Evolutionary conservation across 2,797 vertebrate species (phyloP).

Genomic region (Tokudaia tokunoshimensis): DNA sequence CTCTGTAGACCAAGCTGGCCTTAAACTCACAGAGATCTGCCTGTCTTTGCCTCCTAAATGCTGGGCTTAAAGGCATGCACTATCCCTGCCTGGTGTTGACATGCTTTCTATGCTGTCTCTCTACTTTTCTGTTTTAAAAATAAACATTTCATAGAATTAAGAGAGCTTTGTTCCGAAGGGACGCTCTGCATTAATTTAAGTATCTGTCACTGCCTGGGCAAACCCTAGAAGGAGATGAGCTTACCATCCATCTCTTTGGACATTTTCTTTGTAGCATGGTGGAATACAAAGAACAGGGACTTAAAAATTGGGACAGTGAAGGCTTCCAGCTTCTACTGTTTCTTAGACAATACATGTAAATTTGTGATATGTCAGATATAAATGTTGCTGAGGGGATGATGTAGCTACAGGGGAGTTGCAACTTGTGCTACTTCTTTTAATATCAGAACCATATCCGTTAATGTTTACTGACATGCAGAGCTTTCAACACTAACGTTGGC

Average conservation of each 20-base stretch:
- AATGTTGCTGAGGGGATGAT: neutral
- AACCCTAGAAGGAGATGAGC: neutral
- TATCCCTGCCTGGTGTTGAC: neutral
- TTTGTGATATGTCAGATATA: neutral
- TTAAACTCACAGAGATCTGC: neutral
- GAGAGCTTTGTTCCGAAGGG: conserved; percentile 32
- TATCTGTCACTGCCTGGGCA: neutral
- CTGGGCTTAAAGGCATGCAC: accelerated
- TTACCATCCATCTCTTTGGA: conserved; percentile 21
- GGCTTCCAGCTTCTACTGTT: neutral
- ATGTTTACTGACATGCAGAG: neutral
- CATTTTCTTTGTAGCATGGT: neutral
- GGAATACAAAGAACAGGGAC: neutral
- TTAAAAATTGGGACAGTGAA: neutral
- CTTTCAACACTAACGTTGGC: neutral
- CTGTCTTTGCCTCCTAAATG: neutral
- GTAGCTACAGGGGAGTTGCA: neutral
- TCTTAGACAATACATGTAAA: neutral
- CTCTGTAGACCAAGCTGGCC: neutral
- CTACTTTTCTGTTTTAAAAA: neutral
- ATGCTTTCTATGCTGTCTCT: neutral
- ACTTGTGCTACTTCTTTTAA: neutral
- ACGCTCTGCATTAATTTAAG: conserved; percentile 8
- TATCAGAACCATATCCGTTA: neutral
- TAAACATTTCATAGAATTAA: neutral